phyloP scores from a whole-genome alignment of 2,888 invertebrate species.

The Protonemura montana region DNA sequence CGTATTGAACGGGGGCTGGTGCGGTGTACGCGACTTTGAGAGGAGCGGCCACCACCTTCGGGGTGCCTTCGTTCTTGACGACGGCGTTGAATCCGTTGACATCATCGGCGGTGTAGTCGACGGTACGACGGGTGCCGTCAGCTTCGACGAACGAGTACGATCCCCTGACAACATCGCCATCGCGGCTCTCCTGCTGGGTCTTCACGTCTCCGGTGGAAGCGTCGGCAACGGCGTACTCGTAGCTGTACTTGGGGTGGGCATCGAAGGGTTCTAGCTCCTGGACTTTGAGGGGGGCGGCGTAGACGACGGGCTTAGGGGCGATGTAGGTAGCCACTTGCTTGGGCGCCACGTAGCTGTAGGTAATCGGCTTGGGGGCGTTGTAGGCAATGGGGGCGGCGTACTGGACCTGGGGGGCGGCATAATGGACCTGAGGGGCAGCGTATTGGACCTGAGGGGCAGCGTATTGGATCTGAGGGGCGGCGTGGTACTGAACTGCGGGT shows the following conservation, averaged over 20 bases:
- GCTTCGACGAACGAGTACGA: conserved; percentile 27
- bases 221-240: conserved; percentile 29
- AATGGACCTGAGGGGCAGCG: conserved; percentile 29
- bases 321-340: conserved; percentile 28
- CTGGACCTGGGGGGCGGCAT: conserved; percentile 25
- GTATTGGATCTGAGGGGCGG: conserved; percentile 28
- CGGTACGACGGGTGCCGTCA: conserved; percentile 53
- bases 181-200: conserved; percentile 32
- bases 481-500: conserved; percentile 25
- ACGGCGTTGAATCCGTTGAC: conserved; percentile 54
- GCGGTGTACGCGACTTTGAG: conserved; percentile 52
- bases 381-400: conserved; percentile 43
- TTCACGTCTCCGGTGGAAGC: conserved; percentile 25
- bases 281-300: conserved; percentile 38
- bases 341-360: not conserved
- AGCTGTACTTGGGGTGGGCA: conserved; percentile 24
- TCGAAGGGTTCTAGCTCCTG: conserved; percentile 15
- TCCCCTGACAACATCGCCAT: conserved; percentile 29
- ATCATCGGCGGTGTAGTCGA: conserved; percentile 68
- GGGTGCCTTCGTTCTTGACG: conserved; percentile 44
- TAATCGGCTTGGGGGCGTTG: conserved; percentile 36
- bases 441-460: conserved; percentile 35
- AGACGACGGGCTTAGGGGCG: conserved; percentile 26
- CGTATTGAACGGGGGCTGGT: conserved; percentile 51
- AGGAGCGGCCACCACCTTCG: conserved; percentile 56